Base-by-base conservation (phyloP, 2,888 invertebrate genomes). In the Yponomeuta sedellus region DNA sequence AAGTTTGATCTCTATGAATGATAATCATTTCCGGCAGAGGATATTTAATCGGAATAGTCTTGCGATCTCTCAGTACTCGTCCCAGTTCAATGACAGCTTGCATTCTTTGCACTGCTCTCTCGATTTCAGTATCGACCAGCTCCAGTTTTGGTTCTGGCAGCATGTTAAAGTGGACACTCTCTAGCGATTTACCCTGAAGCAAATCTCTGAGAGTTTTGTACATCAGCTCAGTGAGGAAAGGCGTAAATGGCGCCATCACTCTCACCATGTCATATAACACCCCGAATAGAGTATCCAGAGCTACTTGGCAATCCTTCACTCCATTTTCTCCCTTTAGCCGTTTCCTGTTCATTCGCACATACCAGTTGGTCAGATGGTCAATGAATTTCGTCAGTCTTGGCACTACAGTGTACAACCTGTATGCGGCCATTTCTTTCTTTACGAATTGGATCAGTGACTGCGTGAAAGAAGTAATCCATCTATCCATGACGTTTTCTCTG, bases 331-430 rank as follows among this genome's bases (percentile, higher is more conserved):
- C 99, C 92, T 99, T 99, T 69, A 99, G 93, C 65, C 99, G 93
- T 75, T 95, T 96, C 67, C 99, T 94, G 84, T 99, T 99, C 94
- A 99, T 96, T 70, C 99, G 93, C 40, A 99, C 98, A 82, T 99
- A 99, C 98, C 99, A 99, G 84, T 99, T 99, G 39, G 99, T 99
- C 4, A 99, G 93, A 79, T 99, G 97, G 79, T 99, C 99, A 71
- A 99, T 97, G 84, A 98, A 99, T 81, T 98, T 98, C 0, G 99
- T 96, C 59, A 99, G 90, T 66, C 95, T 92, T 0, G 99, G 98
- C 11, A 99, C 96, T 11, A 99, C 99, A 0, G 98, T 99, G 80
- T 99, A 99, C 66, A 99, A 90, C 66, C 96, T 94, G 82, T 99
- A 99, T 1, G 96, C 95, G 74, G 94, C 94, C 99, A 99, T 99